A percentile compares a stretch with the other conserved stretches of the same genome.
Evolutionary conservation across 2,888 invertebrate species (phyloP).

Genomic region (Sabellastarte sp.): DNA sequence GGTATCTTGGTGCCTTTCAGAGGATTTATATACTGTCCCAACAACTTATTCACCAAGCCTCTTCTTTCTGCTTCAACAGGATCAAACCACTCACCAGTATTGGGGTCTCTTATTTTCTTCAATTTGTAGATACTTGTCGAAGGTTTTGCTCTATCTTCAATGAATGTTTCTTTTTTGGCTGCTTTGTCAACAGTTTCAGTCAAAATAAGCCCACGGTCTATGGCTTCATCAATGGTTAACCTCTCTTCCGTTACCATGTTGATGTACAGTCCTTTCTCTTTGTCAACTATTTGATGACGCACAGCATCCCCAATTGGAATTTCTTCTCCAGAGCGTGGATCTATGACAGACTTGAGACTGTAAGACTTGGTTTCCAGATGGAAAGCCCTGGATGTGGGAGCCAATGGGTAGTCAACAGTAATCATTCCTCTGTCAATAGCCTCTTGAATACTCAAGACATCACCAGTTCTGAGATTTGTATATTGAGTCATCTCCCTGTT

Average conservation of each 20-base stretch:
- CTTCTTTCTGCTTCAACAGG: slow-evolving; percentile 32
- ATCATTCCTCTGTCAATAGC: slow-evolving; percentile 80
- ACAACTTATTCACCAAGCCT: slow-evolving; percentile 32
- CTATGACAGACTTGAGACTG: slow-evolving; percentile 64
- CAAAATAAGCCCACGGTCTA: slow-evolving; percentile 73
- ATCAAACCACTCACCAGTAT: slow-evolving; percentile 22
- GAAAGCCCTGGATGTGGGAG: slow-evolving; percentile 8
- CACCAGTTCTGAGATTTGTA: slow-evolving; percentile 53
- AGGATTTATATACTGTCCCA: slow-evolving; percentile 67
- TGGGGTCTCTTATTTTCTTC: slow-evolving; percentile 27
- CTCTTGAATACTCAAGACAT: slow-evolving; percentile 76
- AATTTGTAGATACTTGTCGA: slow-evolving; percentile 28
- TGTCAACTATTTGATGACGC: slow-evolving; percentile 84
- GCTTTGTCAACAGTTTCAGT: slow-evolving; percentile 36
- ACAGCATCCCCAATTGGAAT: slow-evolving; percentile 77
- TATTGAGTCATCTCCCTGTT: slow-evolving; percentile 66
- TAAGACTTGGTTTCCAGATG: slow-evolving; percentile 30
- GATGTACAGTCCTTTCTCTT: slow-evolving; percentile 63
- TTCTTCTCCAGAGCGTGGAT: slow-evolving; percentile 76
- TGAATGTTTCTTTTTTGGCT: slow-evolving; percentile 18
- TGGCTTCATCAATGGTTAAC: slow-evolving; percentile 79
- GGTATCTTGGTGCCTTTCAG: slow-evolving; percentile 73
- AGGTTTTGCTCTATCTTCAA: slow-evolving; percentile 23
- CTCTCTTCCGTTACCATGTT: slow-evolving; percentile 80
- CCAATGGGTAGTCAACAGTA: slow-evolving; percentile 25